A percentile compares a stretch with the other conserved stretches of the same genome.
Evolutionary conservation across 2,113 vertebrate genomes (phyloP).

Genomic region (Paradisaea rubra): DNA sequence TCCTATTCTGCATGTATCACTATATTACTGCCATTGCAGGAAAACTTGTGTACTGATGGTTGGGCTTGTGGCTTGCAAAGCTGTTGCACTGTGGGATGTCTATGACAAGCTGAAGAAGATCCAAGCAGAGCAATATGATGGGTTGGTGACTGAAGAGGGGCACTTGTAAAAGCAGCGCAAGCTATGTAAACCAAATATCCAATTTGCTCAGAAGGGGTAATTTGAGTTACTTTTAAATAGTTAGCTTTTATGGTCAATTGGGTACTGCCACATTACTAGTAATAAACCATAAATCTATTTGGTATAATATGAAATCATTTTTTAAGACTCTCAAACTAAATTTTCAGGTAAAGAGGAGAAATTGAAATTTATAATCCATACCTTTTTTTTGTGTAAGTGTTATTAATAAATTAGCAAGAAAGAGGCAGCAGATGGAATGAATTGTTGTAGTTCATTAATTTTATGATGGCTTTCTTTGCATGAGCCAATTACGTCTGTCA

Average conservation of each 20-base stretch:
- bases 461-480: slow-evolving; percentile 66
- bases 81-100: not conserved
- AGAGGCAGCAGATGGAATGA: slow-evolving; percentile 64
- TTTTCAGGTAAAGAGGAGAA: slow-evolving; percentile 71
- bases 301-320: slow-evolving; percentile 60
- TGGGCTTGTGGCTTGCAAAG: not conserved
- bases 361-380: slow-evolving; percentile 71
- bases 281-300: slow-evolving; percentile 71
- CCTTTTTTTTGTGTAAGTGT: slow-evolving; percentile 72
- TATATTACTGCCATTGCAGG: not conserved
- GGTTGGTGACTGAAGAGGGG: slow-evolving; percentile 7
- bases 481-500: slow-evolving; percentile 64
- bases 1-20: accelerated
- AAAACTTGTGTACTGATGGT: not conserved
- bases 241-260: slow-evolving; percentile 73
- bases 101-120: not conserved
- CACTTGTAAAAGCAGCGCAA: not conserved
- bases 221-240: slow-evolving; percentile 69
- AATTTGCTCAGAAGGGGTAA: slow-evolving; percentile 44
- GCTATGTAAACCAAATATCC: slow-evolving; percentile 48
- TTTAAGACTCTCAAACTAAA: slow-evolving; percentile 55
- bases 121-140: not conserved
- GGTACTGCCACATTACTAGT: slow-evolving; percentile 63
- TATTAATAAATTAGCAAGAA: slow-evolving; percentile 77
- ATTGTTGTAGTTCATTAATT: slow-evolving; percentile 75